A percentile compares a stretch with the other conserved stretches of the same genome.
Conservation (phyloP, 2,888 invertebrate species). For the Marronus borbonicus region DNA sequence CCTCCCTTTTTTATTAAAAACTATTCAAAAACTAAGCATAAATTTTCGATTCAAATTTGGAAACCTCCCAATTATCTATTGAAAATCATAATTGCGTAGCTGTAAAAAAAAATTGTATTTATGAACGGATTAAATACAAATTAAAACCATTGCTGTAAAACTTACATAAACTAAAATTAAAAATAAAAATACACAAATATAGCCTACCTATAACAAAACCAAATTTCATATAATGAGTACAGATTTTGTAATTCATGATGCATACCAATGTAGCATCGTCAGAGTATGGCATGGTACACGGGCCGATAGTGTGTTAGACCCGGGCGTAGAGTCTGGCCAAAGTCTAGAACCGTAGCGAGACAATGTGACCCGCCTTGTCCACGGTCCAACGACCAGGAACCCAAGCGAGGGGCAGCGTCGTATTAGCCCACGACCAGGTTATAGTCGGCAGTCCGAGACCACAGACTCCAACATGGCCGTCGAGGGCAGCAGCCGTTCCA, state of each 20-base stretch:
- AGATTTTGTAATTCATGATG: constrained; percentile 57
- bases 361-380: constrained; percentile 61
- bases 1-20: too few relatives aligned
- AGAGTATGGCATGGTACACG: constrained; percentile 55
- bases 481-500: constrained; percentile 59
- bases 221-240: constrained; percentile 57
- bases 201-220: constrained; percentile 58
- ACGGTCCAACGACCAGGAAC: constrained; percentile 60
- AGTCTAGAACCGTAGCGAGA: constrained; percentile 57
- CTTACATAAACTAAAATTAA: constrained; percentile 52
- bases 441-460: constrained; percentile 62
- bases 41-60: too few relatives aligned
- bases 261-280: constrained; percentile 60
- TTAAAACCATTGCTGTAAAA: constrained; percentile 44
- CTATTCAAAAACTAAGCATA: too few relatives aligned
- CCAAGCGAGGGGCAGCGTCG: constrained; percentile 60
- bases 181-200: constrained; percentile 57
- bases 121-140: constrained; percentile 9
- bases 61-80: too few relatives aligned
- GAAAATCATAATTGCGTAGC: not conserved
- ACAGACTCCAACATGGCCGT: constrained; percentile 66
- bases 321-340: constrained; percentile 55
- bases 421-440: constrained; percentile 60
- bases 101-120: constrained; percentile 19
- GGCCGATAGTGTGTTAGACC: constrained; percentile 55